phyloP scores from a whole-genome alignment of 2,797 vertebrate species.

The Parauchenoglanis ngamensis region DNA sequence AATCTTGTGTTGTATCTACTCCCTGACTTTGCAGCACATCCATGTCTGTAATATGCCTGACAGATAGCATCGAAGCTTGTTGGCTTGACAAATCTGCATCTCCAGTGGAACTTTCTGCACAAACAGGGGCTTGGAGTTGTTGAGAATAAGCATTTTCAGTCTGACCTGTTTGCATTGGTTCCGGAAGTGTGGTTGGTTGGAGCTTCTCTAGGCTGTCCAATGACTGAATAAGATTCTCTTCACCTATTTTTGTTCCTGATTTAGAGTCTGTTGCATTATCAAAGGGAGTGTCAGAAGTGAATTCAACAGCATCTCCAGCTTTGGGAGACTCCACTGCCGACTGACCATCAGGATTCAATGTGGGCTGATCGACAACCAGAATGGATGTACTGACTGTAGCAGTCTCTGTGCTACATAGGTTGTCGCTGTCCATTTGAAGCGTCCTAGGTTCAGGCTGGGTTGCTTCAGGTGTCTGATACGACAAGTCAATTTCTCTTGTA shows the following conservation, averaged over 20 bases:
- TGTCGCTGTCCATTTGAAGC: background rate
- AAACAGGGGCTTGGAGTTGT: background rate
- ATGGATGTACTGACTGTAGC: background rate
- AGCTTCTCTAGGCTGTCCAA: background rate
- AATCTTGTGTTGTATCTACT: background rate
- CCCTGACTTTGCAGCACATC: background rate
- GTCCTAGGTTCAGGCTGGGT: background rate
- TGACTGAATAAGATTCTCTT: background rate
- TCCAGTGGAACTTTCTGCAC: background rate
- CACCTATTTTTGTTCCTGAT: background rate
- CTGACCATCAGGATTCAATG: background rate
- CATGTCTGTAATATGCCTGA: background rate
- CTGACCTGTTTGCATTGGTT: background rate
- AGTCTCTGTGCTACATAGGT: background rate
- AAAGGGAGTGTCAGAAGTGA: background rate
- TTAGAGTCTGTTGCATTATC: constrained; percentile 1
- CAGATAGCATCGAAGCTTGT: background rate
- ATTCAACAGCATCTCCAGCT: background rate
- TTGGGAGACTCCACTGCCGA: too few species aligned
- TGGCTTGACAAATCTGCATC: background rate
- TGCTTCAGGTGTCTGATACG: background rate
- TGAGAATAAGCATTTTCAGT: background rate
- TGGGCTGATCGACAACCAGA: constrained; percentile 35
- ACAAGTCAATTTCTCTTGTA: background rate
- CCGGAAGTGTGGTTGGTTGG: background rate